Conservation (phyloP, 2,888 invertebrate genomes). For the Agrilus cyanescens region DNA sequence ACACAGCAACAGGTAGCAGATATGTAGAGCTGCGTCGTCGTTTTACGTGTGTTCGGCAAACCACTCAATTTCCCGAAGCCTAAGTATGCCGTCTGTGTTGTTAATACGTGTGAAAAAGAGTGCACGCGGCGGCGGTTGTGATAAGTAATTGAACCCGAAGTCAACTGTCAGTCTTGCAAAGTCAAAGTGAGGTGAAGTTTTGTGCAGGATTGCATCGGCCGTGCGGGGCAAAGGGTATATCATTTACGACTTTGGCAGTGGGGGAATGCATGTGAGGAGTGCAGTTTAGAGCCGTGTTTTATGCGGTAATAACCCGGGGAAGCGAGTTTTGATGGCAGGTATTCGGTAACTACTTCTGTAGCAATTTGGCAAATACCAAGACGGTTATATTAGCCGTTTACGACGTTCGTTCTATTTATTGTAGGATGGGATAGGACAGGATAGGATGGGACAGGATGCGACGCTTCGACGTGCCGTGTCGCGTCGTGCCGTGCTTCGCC, state of each 20-base stretch:
- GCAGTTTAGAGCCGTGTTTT: conserved; percentile 36
- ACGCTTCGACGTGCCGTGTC: neutral
- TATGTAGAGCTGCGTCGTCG: neutral
- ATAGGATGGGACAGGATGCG: neutral
- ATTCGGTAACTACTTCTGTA: conserved; percentile 27
- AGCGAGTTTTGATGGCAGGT: conserved; percentile 37
- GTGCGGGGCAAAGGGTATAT: conserved; percentile 30
- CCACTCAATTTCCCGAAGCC: conserved; percentile 1
- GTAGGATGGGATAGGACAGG: conserved; percentile 13
- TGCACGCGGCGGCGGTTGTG: neutral
- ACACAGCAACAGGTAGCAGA: neutral
- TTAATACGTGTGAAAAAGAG: neutral
- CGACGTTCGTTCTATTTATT: conserved; percentile 31
- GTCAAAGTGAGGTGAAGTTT: conserved; percentile 31
- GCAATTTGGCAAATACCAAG: conserved; percentile 29
- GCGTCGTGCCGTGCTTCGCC: neutral
- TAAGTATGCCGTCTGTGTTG: neutral
- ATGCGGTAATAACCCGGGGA: conserved; percentile 35
- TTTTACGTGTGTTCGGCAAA: neutral
- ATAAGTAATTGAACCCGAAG: conserved; percentile 20
- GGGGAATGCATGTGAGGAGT: conserved; percentile 36
- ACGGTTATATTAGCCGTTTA: conserved; percentile 32
- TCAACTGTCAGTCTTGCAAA: conserved; percentile 34
- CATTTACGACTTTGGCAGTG: conserved; percentile 30
- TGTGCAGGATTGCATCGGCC: conserved; percentile 25